A percentile compares a stretch with the other conserved stretches of the same genome.
These are phyloP conservation scores for Ericerus pela DNA, from an alignment of 1,140 invertebrate genomes.

Conservation along the genomic window DNA sequence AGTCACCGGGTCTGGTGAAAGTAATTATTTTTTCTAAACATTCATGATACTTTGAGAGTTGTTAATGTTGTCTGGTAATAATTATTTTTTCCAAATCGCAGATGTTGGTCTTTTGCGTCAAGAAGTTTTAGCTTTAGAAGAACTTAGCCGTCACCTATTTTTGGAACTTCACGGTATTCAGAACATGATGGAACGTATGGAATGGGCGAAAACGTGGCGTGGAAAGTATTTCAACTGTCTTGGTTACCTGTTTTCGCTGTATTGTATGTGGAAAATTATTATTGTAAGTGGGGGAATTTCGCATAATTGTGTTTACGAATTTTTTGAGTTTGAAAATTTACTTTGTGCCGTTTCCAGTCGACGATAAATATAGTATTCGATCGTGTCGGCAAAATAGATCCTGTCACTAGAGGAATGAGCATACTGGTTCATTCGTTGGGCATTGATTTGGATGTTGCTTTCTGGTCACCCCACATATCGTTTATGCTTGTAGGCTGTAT, in stretches of 20 bases:
- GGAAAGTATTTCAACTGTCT: constrained; percentile 98
- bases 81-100: constrained; percentile 27
- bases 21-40: constrained; percentile 22
- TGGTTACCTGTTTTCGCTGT: constrained; percentile 96
- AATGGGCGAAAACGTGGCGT: constrained; percentile 92
- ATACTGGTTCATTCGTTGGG: constrained; percentile 96
- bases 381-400: constrained; percentile 95
- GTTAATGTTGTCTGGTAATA: not conserved
- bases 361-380: constrained; percentile 98
- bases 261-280: constrained; percentile 99
- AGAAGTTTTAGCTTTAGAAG: constrained; percentile 79
- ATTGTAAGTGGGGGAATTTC: constrained; percentile 56
- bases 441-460: constrained; percentile 87
- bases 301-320: not conserved
- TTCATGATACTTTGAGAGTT: not conserved
- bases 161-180: constrained; percentile 87
- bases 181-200: constrained; percentile 80
- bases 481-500: constrained; percentile 96
- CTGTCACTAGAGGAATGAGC: constrained; percentile 90
- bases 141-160: constrained; percentile 85
- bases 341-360: constrained; percentile 44
- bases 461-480: constrained; percentile 98
- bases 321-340: constrained; percentile 2
- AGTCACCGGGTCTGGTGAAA: constrained; percentile 22
- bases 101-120: constrained; percentile 67